Conservation (phyloP, 2,797 vertebrate species). For the Dicrostonyx torquatus region DNA sequence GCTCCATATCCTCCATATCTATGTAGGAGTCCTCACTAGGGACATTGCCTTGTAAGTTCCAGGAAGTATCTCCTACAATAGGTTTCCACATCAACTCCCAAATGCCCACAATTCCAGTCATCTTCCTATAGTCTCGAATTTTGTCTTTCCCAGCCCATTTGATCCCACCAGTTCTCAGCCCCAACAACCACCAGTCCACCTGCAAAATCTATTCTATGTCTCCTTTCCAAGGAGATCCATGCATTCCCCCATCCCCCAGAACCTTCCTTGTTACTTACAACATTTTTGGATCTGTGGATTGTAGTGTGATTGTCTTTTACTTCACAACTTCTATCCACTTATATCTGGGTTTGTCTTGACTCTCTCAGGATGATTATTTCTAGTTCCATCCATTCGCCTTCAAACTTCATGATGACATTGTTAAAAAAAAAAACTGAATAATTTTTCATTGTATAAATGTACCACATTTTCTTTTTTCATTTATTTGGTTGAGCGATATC, state of each 20-base stretch:
- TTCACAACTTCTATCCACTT: not conserved
- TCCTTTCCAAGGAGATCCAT: not conserved
- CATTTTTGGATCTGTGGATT: not conserved
- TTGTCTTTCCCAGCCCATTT: not conserved
- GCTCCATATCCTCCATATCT: not conserved
- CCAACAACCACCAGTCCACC: not conserved
- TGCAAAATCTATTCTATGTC: not conserved
- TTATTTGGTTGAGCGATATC: not conserved
- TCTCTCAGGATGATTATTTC: not conserved
- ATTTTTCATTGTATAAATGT: not conserved
- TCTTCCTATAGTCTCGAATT: not conserved
- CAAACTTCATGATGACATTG: not conserved
- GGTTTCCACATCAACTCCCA: not conserved
- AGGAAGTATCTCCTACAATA: not conserved
- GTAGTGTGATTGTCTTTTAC: not conserved
- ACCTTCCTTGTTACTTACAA: not conserved
- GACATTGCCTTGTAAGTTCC: not conserved
- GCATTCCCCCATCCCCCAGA: not conserved
- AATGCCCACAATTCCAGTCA: not conserved
- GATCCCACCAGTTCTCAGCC: not conserved
- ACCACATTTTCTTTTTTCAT: not conserved
- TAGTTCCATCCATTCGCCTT: not conserved
- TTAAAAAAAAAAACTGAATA: not conserved
- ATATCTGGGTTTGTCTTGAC: too few species aligned
- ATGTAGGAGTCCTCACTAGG: not conserved